phyloP scores from a whole-genome alignment of 2,113 vertebrate genomes.

The Garra rufa region DNA sequence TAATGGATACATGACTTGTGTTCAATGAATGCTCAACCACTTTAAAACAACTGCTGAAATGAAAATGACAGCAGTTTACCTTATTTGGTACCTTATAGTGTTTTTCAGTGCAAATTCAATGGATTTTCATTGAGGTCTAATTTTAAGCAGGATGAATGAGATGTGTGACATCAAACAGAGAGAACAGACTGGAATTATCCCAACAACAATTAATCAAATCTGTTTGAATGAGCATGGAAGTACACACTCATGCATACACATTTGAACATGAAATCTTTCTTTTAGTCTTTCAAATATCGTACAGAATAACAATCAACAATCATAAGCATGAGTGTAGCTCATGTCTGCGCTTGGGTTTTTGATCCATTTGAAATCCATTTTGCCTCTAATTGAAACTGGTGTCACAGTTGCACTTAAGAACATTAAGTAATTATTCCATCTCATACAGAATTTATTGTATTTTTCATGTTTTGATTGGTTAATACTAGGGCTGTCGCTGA shows the following conservation, averaged over 20 bases:
- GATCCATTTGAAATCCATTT: no score
- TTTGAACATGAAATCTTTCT: not conserved
- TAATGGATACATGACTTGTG: not conserved
- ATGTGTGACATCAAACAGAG: not conserved
- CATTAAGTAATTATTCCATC: no score
- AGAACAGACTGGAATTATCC: not conserved
- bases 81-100: not conserved
- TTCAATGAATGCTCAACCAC: conserved; percentile 69
- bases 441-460: no score
- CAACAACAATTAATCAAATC: not conserved
- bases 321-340: not conserved
- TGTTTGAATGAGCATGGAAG: not conserved
- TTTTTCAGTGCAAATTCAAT: not conserved
- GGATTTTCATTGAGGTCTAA: not conserved
- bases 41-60: conserved; percentile 60
- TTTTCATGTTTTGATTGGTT: no score
- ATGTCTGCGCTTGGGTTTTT: not conserved
- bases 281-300: not conserved
- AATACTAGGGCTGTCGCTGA: no score
- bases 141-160: not conserved
- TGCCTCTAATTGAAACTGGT: no score
- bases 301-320: not conserved
- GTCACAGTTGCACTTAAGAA: no score
- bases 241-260: not conserved
- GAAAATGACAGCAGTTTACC: not conserved